Base-by-base conservation (phyloP, 2,797 vertebrate genomes). In the Hippoglossus hippoglossus region DNA sequence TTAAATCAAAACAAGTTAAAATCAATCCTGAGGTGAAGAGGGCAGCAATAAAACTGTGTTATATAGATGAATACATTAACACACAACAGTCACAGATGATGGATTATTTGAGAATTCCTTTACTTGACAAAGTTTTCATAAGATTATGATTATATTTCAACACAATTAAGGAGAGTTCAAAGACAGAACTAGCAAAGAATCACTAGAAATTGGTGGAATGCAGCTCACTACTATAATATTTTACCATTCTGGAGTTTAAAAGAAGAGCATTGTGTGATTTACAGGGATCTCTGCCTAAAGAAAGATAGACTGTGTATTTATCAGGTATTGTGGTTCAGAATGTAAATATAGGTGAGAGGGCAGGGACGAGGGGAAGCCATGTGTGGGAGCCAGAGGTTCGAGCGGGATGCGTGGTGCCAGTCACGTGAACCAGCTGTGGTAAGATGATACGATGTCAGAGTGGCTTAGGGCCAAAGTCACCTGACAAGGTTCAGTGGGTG, bases 271-370 rank as follows among this genome's bases (percentile, higher is more conserved):
- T 10, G 6, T 63, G 55, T 65, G 59, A 58, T 19, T 10, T 15
- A 31, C 13, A 6, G 3, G 34, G 39, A 56, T 34, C 1, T 1
- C 3, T 53, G 50, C 21, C 64, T 79, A 80, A 80, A 10, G 71
- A 57, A 86, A 84, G 67, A 71, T 1, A 39, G 44, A 2, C 1
- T 21, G n/a, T 55, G 7, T 54, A 15, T 69, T 57, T 22, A 39
- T 52, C 28, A 28, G 68, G 49, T n/a, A 28, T 19, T 24, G 34
- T 47, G 53, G 8, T 9, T 15, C 28, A 63, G 44, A 5, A 55
- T 51, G 55, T 64, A 69, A 77, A 73, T 74, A 58, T 67, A 31
- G 62, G 81, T 65, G 50, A 77, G 3, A 83, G 73, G 74, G 69
- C 63, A 77, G 39, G 2, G 26, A 72, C 51, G 31, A 68, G 66